Evolutionary conservation across 2,888 invertebrate species (phyloP).

Genomic region (Ernsta delagoae): DNA sequence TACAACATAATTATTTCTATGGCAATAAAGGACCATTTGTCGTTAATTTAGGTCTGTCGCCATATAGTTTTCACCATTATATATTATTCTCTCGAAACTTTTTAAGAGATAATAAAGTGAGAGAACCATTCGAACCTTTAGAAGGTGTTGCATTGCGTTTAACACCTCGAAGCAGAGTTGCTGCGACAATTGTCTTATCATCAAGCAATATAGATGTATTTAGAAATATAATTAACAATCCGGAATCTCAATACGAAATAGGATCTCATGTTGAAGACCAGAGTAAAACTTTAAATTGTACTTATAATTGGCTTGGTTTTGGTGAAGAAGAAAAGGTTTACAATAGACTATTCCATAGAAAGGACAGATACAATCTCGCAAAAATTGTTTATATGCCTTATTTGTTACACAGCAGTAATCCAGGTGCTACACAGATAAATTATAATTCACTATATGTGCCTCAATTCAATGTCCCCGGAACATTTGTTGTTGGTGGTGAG

Average conservation of each 20-base stretch:
- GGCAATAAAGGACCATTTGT: slow-evolving; percentile 95
- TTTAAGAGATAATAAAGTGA: slow-evolving; percentile 92
- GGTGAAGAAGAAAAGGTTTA: slow-evolving; percentile 90
- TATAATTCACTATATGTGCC: slow-evolving; percentile 91
- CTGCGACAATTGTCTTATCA: slow-evolving; percentile 96
- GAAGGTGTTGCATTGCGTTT: slow-evolving; percentile 88
- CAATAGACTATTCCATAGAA: slow-evolving; percentile 91
- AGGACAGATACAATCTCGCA: slow-evolving; percentile 97
- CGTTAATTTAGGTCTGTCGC: slow-evolving; percentile 93
- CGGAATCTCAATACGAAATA: slow-evolving; percentile 95
- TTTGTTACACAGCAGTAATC: slow-evolving; percentile 94
- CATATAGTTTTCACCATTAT: slow-evolving; percentile 93
- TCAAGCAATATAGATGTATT: slow-evolving; percentile 95
- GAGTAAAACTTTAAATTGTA: slow-evolving; percentile 96
- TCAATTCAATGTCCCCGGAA: slow-evolving; percentile 88
- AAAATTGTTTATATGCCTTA: slow-evolving; percentile 96
- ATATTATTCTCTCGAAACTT: slow-evolving; percentile 95
- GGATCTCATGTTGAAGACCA: slow-evolving; percentile 98
- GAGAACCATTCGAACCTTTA: slow-evolving; percentile 91
- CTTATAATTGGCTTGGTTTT: slow-evolving; percentile 96
- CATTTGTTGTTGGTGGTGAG: slow-evolving; percentile 93
- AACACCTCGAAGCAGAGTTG: slow-evolving; percentile 95
- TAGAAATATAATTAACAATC: slow-evolving; percentile 96
- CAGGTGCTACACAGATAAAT: slow-evolving; percentile 93
- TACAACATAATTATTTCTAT: slow-evolving; percentile 95